These are phyloP conservation scores for Drosophila eugracilis DNA, from an alignment of 1,140 invertebrate species.

Conservation along the genomic window DNA sequence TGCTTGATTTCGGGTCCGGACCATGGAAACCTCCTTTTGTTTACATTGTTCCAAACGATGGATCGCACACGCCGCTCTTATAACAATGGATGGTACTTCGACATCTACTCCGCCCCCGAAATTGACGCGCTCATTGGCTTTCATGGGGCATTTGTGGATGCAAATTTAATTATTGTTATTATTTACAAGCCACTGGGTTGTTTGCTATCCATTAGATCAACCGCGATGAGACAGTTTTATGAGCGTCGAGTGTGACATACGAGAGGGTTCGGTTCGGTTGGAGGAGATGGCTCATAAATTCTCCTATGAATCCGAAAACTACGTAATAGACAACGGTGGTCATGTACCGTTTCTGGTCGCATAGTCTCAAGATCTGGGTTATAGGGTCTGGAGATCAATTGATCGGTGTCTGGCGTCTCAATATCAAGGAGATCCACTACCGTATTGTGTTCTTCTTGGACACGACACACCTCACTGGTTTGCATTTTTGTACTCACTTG, in stretches of 20 bases:
- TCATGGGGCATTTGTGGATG: constrained; percentile 71
- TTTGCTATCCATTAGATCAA: constrained; percentile 73
- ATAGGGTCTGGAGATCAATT: constrained; percentile 5
- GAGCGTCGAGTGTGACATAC: constrained; percentile 53
- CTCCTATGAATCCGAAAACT: neutral
- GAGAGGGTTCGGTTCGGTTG: constrained; percentile 21
- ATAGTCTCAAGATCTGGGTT: constrained; percentile 7
- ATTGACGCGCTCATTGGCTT: constrained; percentile 59
- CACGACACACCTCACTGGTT: constrained; percentile 64
- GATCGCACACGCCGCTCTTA: constrained; percentile 38
- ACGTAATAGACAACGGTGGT: constrained; percentile 25
- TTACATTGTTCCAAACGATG: constrained; percentile 48
- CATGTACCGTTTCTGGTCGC: constrained; percentile 32
- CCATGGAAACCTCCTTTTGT: constrained; percentile 27
- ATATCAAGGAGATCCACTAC: constrained; percentile 31
- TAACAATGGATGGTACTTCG: constrained; percentile 49
- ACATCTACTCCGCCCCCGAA: constrained; percentile 51
- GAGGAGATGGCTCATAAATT: constrained; percentile 72
- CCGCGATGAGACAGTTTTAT: constrained; percentile 60
- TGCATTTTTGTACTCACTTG: constrained; percentile 62
- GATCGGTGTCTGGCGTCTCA: constrained; percentile 17
- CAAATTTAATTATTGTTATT: constrained; percentile 81
- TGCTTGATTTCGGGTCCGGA: constrained; percentile 23
- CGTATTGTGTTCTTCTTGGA: constrained; percentile 33
- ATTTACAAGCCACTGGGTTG: constrained; percentile 69